Conservation (phyloP, 2,797 vertebrate species). For the Melanotaenia trifasciata region DNA sequence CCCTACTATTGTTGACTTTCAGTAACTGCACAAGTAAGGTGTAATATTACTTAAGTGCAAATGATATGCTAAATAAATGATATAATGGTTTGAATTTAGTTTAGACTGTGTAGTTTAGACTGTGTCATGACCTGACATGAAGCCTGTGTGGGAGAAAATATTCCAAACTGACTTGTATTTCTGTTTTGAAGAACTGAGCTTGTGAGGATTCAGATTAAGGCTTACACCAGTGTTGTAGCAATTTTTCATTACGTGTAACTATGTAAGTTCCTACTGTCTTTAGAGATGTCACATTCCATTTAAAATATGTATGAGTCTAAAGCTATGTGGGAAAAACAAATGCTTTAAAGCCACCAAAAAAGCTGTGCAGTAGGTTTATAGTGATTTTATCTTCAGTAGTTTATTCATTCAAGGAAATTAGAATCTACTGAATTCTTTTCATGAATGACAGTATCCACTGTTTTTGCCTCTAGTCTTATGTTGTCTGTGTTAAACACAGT, state of each 20-base stretch:
- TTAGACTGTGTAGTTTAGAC: neutral
- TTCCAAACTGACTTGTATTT: neutral
- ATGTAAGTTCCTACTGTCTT: neutral
- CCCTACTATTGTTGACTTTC: neutral
- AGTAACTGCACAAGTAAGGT: neutral
- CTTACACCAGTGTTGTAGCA: neutral
- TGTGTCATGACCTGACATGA: neutral
- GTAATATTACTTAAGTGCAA: neutral
- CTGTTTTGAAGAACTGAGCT: neutral
- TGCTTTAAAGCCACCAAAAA: neutral
- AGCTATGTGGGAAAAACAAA: neutral
- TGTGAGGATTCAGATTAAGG: neutral
- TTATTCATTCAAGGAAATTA: neutral
- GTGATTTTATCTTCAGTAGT: neutral
- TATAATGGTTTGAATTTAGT: neutral
- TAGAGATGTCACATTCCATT: neutral
- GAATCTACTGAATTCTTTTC: neutral
- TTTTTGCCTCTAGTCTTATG: neutral
- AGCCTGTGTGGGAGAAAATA: neutral
- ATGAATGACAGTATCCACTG: neutral
- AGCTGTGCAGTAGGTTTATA: neutral
- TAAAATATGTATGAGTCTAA: neutral
- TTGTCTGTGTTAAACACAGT: conserved; percentile 40
- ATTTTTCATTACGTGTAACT: neutral
- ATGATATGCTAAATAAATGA: neutral